Evolutionary conservation across 2,888 invertebrate species (phyloP).

Genomic region (Anagyrus pseudococci): DNA sequence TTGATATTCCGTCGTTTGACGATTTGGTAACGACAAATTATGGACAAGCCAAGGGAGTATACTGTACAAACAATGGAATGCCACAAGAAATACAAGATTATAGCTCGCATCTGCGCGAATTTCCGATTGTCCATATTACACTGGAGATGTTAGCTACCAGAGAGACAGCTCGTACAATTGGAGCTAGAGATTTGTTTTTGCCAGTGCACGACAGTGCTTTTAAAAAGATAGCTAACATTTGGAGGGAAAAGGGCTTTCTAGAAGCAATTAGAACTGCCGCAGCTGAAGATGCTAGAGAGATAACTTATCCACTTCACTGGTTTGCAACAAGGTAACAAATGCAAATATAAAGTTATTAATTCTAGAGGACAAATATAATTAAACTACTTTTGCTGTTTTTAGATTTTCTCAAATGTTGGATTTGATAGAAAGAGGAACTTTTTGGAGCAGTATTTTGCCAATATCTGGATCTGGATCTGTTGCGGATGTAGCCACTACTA

Average conservation of each 20-base stretch:
- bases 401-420: conserved; percentile 52
- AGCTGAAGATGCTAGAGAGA: conserved; percentile 64
- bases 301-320: conserved; percentile 63
- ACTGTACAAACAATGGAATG: conserved; percentile 48
- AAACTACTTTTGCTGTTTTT: conserved; percentile 27
- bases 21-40: conserved; percentile 48
- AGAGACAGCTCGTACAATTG: conserved; percentile 65
- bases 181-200: conserved; percentile 65
- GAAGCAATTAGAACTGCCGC: conserved; percentile 72
- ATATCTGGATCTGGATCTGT: conserved; percentile 54
- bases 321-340: conserved; percentile 52
- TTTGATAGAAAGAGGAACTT: conserved; percentile 53
- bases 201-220: conserved; percentile 75
- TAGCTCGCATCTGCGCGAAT: conserved; percentile 63
- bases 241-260: conserved; percentile 77
- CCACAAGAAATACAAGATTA: conserved; percentile 53
- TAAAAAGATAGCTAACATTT: conserved; percentile 77
- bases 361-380: background rate
- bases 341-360: no score
- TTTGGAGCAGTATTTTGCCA: conserved; percentile 52
- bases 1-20: conserved; percentile 44
- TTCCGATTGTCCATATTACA: conserved; percentile 76
- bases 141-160: conserved; percentile 68
- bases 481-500: conserved; percentile 53
- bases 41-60: conserved; percentile 42